These are phyloP conservation scores for Rhinophrynus dorsalis DNA, from an alignment of 2,797 vertebrate genomes.

Conservation along the genomic window DNA sequence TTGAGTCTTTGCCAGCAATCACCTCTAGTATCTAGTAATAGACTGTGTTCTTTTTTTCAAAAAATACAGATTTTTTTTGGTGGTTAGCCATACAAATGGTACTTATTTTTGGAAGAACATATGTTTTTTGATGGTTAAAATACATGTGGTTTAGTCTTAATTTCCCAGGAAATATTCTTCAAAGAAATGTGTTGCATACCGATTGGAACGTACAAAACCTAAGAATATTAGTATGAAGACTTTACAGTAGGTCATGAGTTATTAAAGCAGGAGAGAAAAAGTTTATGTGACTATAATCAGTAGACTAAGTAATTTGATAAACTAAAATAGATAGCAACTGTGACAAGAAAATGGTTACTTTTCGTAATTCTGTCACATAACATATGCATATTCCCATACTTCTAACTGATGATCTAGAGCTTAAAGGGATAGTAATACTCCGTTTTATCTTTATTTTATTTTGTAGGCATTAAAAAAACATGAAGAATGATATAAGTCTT, in stretches of 20 bases:
- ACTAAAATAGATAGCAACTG: not conserved
- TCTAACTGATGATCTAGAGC: no score
- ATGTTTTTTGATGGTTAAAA: slow-evolving; percentile 16
- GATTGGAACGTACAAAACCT: slow-evolving; percentile 23
- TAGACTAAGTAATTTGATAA: not conserved
- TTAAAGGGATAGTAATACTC: no score
- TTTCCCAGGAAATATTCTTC: not conserved
- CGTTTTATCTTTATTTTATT: no score
- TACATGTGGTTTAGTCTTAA: slow-evolving; percentile 3
- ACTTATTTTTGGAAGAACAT: not conserved
- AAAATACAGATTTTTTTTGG: not conserved
- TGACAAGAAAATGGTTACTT: no score
- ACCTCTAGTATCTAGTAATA: not conserved
- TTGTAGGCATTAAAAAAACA: no score
- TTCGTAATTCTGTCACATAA: no score
- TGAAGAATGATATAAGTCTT: no score
- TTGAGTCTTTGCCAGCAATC: slow-evolving; percentile 20
- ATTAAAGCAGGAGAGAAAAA: no score
- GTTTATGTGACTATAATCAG: not conserved
- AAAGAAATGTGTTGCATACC: slow-evolving; percentile 20
- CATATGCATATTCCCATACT: no score
- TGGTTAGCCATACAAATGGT: not conserved
- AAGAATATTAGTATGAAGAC: slow-evolving; percentile 17
- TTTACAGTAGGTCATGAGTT: not conserved
- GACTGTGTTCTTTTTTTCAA: slow-evolving; percentile 11